A percentile compares a stretch with the other conserved stretches of the same genome.
Evolutionary conservation across 2,888 invertebrate species (phyloP).

Genomic region (Trypoxylon attenuatum): DNA sequence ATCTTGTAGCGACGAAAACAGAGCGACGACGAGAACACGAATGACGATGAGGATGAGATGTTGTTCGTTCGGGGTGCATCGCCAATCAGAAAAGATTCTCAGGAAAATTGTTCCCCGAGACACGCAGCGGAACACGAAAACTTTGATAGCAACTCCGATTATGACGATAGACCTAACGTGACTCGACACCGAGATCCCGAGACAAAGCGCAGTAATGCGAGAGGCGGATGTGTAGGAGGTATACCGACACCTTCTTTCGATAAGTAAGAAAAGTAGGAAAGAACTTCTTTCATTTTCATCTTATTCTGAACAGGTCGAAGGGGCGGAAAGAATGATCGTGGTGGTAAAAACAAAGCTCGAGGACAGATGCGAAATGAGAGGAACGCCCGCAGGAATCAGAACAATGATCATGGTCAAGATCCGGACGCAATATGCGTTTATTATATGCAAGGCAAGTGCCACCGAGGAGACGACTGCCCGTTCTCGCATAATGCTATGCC

Average conservation of each 20-base stretch:
- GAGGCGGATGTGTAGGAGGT: slow-evolving; percentile 50
- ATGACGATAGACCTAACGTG: slow-evolving; percentile 72
- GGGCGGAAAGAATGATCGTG: slow-evolving; percentile 75
- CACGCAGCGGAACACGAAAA: slow-evolving; percentile 76
- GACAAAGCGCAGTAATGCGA: slow-evolving; percentile 68
- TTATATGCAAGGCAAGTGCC: slow-evolving; percentile 93
- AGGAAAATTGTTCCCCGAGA: slow-evolving; percentile 62
- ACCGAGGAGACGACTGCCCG: slow-evolving; percentile 87
- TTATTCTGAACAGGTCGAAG: slow-evolving; percentile 77
- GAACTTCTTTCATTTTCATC: not conserved
- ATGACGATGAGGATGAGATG: slow-evolving; percentile 86
- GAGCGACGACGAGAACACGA: slow-evolving; percentile 73
- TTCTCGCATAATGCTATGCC: slow-evolving; percentile 90
- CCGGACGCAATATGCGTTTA: slow-evolving; percentile 87
- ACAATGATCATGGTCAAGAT: slow-evolving; percentile 77
- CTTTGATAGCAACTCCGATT: slow-evolving; percentile 77
- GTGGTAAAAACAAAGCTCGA: slow-evolving; percentile 74
- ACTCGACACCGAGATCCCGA: slow-evolving; percentile 71
- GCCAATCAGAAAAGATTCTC: slow-evolving; percentile 74
- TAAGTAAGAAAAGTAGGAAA: not conserved
- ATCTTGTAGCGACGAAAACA: slow-evolving; percentile 77
- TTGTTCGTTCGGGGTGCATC: slow-evolving; percentile 87
- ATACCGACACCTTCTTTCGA: not conserved
- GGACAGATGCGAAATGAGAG: slow-evolving; percentile 69
- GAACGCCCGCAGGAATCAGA: slow-evolving; percentile 76